Evolutionary conservation across 2,888 invertebrate species (phyloP), one percentile per base, ranked within the genome.

Genomic region (Crioceris asparagi): DNA sequence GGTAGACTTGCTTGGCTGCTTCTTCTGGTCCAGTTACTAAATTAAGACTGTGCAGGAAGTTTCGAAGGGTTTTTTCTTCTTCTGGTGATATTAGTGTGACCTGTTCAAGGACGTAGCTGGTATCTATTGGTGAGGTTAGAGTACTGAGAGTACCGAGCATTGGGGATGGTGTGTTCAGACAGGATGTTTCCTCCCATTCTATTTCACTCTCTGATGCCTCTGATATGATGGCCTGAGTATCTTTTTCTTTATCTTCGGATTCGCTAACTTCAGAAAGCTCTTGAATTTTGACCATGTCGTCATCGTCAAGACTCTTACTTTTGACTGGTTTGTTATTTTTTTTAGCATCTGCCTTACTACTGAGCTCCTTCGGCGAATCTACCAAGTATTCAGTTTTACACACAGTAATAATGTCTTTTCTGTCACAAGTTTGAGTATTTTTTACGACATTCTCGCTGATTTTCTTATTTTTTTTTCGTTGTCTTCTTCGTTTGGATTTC

Each of bases 201-300:
- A 70, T 60, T 32, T 78, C 78, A 1, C 75, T 72, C 39, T 77
- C 78, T 15, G 49, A 46, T 1, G 71, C 74, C 59, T 81, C 81
- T 25, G 74, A 70, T 10, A 83, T 67, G 17, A 79, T 57, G 38
- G 67, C 62, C 39, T 70, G 53, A 63, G 58, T 26, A 66, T 47
- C 21, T 36, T 49, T 49, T 39, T 52, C 49, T 47, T 53, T 52
- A 33, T 55, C 54, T 40, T 60, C 59, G 15, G 41, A 47, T 41
- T 58, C 59, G 39, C 53, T 56, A 2, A 50, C 44, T 40, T 60
- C 60, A 0, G 59, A 56, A 3, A 64, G 40, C 52, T 65, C 65
- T 41, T 62, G 61, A 5, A 65, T 66, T 53, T 60, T 60, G 3
- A 63, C 29, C 37, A 53, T 45, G 34, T 62, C 63, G 18, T 63